Percentiles rank a stretch among this genome's conserved stretches.
Conservation (phyloP, 2,888 invertebrate genomes). For the Rhamphomyia laevipes region DNA sequence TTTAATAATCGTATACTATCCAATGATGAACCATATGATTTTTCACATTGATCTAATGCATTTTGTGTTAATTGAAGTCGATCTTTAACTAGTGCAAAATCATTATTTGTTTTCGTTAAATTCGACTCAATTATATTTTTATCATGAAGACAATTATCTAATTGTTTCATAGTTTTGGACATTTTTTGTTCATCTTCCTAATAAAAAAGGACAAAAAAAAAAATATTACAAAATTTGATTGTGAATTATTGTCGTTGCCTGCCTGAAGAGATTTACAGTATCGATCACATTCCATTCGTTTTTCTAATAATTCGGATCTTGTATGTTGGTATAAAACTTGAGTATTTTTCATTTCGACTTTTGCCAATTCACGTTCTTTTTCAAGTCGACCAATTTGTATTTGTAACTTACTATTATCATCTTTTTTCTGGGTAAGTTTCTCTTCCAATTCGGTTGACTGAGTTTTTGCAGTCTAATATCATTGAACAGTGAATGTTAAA, state of each 20-base stretch:
- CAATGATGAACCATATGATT: constrained; percentile 61
- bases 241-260: constrained; percentile 11
- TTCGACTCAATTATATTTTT: constrained; percentile 74
- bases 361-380: constrained; percentile 56
- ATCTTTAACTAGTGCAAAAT: constrained; percentile 63
- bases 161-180: constrained; percentile 56
- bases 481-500: neutral
- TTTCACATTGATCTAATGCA: constrained; percentile 59
- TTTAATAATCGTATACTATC: constrained; percentile 77
- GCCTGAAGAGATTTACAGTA: constrained; percentile 57
- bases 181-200: constrained; percentile 57
- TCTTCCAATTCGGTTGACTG: constrained; percentile 75
- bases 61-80: constrained; percentile 69
- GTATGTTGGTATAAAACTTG: constrained; percentile 32
- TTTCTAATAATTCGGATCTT: constrained; percentile 33
- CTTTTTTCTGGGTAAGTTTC: constrained; percentile 64
- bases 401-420: constrained; percentile 58
- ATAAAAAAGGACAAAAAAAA: neutral
- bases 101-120: constrained; percentile 70
- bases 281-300: constrained; percentile 35
- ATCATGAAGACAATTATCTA: constrained; percentile 62
- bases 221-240: neutral
- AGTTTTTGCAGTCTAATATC: constrained; percentile 40
- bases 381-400: constrained; percentile 50
- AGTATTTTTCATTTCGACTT: constrained; percentile 38